A percentile compares a stretch with the other conserved stretches of the same genome.
Conservation (phyloP, 2,797 vertebrate species). For the Rallus crepitans region DNA sequence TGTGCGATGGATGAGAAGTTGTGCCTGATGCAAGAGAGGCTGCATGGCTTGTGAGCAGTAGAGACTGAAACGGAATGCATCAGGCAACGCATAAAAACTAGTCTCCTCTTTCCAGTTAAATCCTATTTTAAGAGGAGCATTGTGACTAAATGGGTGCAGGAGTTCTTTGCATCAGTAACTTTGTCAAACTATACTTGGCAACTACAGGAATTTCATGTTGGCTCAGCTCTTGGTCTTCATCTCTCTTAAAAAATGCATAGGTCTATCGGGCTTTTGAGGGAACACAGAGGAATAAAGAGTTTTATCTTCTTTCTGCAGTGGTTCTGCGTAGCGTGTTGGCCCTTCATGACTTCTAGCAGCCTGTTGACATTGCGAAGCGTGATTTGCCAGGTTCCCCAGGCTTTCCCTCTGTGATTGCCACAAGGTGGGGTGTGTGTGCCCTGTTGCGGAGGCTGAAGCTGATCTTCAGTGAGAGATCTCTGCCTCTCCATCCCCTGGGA, state of each 20-base stretch:
- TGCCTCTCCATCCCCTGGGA: neutral
- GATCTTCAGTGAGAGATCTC: fast-evolving
- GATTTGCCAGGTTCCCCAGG: neutral
- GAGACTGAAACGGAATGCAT: neutral
- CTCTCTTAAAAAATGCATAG: neutral
- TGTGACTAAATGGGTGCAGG: neutral
- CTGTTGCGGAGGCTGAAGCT: neutral
- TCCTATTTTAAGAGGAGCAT: neutral
- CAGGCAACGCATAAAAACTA: neutral
- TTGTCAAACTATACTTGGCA: neutral
- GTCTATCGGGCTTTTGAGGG: neutral
- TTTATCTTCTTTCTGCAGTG: neutral
- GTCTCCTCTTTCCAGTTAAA: neutral
- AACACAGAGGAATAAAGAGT: neutral
- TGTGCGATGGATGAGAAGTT: neutral
- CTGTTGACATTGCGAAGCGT: neutral
- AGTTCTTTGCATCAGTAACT: neutral
- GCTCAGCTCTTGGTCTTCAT: neutral
- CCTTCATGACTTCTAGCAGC: neutral
- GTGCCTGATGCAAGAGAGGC: neutral
- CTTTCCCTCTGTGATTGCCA: neutral
- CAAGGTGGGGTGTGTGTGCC: neutral
- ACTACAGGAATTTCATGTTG: neutral
- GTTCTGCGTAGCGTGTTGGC: neutral
- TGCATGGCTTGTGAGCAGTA: neutral